Conservation (phyloP, 2,113 vertebrate species). For the Hucho hucho region DNA sequence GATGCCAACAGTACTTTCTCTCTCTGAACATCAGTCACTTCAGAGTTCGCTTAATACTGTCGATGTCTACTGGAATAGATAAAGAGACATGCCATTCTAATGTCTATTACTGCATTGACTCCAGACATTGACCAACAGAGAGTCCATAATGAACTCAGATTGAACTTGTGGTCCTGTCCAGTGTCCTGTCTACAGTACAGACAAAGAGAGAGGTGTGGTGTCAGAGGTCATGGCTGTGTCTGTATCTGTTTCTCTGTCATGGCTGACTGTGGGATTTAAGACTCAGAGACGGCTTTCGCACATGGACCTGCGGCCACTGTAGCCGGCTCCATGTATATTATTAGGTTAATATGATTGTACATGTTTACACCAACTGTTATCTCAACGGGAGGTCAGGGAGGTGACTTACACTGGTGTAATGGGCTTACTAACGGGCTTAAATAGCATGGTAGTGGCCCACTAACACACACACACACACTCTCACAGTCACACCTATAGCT, state of each 20-base stretch:
- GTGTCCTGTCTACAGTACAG: too few species aligned
- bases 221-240: background rate
- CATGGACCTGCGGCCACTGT: constrained; percentile 31
- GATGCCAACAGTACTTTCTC: too few species aligned
- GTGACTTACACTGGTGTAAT: constrained; percentile 57
- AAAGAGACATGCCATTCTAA: too few species aligned
- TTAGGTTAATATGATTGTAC: constrained; percentile 61
- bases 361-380: constrained; percentile 63
- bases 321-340: constrained; percentile 44
- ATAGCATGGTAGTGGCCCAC: constrained; percentile 39
- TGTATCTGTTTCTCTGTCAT: constrained; percentile 23
- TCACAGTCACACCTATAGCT: constrained; percentile 3
- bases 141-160: too few species aligned
- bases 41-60: too few species aligned
- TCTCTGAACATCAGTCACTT: too few species aligned
- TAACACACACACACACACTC: constrained; percentile 21
- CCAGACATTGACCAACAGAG: too few species aligned
- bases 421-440: constrained; percentile 47
- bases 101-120: too few species aligned
- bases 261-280: constrained; percentile 48
- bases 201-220: too few species aligned
- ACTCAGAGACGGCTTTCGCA: constrained; percentile 29
- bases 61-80: too few species aligned
- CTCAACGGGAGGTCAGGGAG: constrained; percentile 56
- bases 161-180: too few species aligned